Conservation (phyloP, 2,113 vertebrate genomes). For the Heterochromis multidens region DNA sequence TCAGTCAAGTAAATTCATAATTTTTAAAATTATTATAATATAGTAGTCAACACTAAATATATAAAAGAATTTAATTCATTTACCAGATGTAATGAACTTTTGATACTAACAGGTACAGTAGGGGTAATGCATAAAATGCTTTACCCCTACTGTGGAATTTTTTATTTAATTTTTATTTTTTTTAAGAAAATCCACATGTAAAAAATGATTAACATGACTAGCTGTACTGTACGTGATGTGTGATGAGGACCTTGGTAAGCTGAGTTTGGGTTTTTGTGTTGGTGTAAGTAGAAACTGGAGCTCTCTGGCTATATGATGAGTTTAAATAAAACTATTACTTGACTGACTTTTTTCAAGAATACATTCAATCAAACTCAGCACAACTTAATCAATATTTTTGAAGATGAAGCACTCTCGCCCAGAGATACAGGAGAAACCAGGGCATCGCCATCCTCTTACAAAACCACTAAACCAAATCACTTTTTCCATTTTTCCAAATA, state of each 20-base stretch:
- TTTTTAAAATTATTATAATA: not conserved
- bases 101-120: not conserved
- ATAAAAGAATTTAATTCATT: not conserved
- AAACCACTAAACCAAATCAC: not conserved
- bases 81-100: not conserved
- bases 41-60: not conserved
- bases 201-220: not conserved
- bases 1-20: not conserved
- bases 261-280: not conserved
- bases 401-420: not conserved
- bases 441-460: not conserved
- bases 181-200: not conserved
- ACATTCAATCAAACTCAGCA: not conserved
- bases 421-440: not conserved
- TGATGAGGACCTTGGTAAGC: too few relatives aligned
- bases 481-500: slow-evolving; percentile 12
- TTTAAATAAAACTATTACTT: not conserved
- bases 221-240: not conserved
- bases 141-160: not conserved
- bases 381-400: not conserved
- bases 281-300: not conserved
- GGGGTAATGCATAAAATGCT: not conserved
- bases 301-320: not conserved
- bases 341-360: not conserved
- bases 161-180: not conserved